phyloP scores from a whole-genome alignment of 30 jellyfish, hydroid and myxozoan species.

The Sanderia malayensis region DNA sequence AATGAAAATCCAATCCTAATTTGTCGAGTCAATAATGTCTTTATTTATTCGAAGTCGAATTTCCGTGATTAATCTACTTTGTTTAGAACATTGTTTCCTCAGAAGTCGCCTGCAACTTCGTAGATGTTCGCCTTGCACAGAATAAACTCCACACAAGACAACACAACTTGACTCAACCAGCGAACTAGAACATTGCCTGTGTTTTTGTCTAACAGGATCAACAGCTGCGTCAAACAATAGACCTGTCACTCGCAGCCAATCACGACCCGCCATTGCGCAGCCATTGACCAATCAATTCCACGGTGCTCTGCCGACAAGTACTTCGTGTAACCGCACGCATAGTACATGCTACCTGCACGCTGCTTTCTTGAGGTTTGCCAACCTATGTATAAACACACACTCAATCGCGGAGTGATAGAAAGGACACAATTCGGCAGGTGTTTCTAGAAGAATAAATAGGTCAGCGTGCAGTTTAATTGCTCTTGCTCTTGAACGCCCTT shows the following conservation, averaged over 20 bases:
- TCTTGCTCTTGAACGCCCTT: background rate
- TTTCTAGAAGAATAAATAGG: background rate
- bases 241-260: slow-evolving; percentile 43
- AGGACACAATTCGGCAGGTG: background rate
- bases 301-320: slow-evolving; percentile 1
- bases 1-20: slow-evolving; percentile 2
- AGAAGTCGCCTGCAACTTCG: slow-evolving; percentile 93
- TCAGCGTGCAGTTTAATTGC: background rate
- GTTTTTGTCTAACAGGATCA: slow-evolving; percentile 26
- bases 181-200: slow-evolving; percentile 35
- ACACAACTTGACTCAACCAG: slow-evolving; percentile 42
- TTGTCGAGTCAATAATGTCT: background rate
- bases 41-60: too few relatives aligned
- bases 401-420: too few relatives aligned
- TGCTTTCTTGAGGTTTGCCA: slow-evolving; percentile 21
- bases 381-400: too few relatives aligned
- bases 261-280: slow-evolving; percentile 10
- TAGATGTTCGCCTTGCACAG: slow-evolving; percentile 42
- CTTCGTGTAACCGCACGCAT: slow-evolving; percentile 57
- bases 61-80: too few relatives aligned
- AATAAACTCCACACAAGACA: too few relatives aligned
- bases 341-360: slow-evolving; percentile 81
- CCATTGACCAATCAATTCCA: slow-evolving; percentile 57
- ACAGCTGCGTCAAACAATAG: slow-evolving; percentile 48
- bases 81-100: too few relatives aligned